A percentile compares a stretch with the other conserved stretches of the same genome.
These are phyloP conservation scores for Liparis tanakae DNA, from an alignment of 2,797 vertebrate species.

Conservation along the genomic window DNA sequence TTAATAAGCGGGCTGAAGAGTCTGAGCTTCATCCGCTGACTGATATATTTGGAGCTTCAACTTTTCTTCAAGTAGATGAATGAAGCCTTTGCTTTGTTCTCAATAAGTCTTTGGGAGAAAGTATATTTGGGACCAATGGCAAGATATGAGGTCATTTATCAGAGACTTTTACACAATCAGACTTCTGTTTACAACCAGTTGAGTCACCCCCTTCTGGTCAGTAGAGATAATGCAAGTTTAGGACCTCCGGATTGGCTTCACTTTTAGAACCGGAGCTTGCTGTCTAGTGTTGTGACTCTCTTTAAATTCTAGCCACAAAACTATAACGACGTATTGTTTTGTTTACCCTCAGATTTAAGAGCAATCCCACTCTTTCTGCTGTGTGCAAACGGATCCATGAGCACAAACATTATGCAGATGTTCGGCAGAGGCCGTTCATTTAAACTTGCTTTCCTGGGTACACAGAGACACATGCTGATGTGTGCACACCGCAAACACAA, in stretches of 20 bases:
- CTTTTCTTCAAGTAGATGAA: no score
- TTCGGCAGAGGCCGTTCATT: neutral
- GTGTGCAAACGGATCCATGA: conserved; percentile 15
- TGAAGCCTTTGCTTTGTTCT: no score
- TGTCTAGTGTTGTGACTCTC: neutral
- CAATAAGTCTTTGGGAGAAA: neutral
- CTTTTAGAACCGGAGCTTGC: neutral
- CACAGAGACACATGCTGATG: conserved; percentile 42
- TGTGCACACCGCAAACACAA: conserved; percentile 45
- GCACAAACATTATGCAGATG: conserved; percentile 32
- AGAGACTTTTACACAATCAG: neutral
- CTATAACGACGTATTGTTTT: neutral
- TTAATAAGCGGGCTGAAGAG: no score
- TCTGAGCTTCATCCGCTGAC: no score
- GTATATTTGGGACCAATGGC: neutral
- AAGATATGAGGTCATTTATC: neutral
- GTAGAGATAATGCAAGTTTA: neutral
- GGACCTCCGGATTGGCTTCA: neutral
- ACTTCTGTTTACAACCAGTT: neutral
- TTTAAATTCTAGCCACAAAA: neutral
- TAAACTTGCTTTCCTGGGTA: conserved; percentile 28
- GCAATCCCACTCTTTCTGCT: conserved; percentile 3
- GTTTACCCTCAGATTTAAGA: conserved; percentile 6
- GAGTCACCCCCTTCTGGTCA: neutral
- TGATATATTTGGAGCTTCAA: no score